Base-by-base conservation (phyloP, 2,888 invertebrate species). In the Coelinius sp. region DNA sequence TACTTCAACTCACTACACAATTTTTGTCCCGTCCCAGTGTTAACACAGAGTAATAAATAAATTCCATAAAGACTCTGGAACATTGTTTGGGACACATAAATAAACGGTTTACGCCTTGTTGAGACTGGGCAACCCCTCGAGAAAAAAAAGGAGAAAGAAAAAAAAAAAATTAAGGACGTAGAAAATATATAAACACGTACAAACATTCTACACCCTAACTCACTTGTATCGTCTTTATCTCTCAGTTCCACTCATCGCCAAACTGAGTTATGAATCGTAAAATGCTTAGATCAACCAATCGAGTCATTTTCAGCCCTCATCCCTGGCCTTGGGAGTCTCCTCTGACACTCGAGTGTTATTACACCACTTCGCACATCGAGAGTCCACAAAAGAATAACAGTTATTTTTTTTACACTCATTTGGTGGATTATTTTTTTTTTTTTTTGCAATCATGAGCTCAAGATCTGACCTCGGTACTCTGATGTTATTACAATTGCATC, bases 81-180 rank as follows among this genome's bases (percentile, higher is more conserved):
- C 82, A 83, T 84, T 84, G 81, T 80, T 81, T 83, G 81, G 85
- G 83, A 85, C 86, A 84, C 86, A 86, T 87, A 87, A 87, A 87
- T 87, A 86, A 87, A 86, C 85, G 86, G 82, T 86, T 87, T 87
- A 86, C 85, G 84, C 80, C 80, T 79, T 78, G 79, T 77, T 70
- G 74, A 66, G 70, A 74, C 71, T 68, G 53, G 73, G 67, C 72
- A 69, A 71, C 68, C 68, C 69, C 69, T 71, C 31, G 12, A 62
- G n/a, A n/a, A n/a, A n/a, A n/a, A n/a, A n/a, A n/a, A n/a, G n/a
- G n/a, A n/a, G n/a, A n/a, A 35, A 67, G 53, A 67, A 22, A 52
- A 56, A 49, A 20, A 67, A 24, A 68, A 41, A 68, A 52, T 24
- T 35, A 56, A 49, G 46, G 46, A 49, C 46, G 17, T 8, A 49